These are phyloP conservation scores for Cryptocheilus praepositus DNA, from an alignment of 2,888 invertebrate genomes.

Conservation along the genomic window DNA sequence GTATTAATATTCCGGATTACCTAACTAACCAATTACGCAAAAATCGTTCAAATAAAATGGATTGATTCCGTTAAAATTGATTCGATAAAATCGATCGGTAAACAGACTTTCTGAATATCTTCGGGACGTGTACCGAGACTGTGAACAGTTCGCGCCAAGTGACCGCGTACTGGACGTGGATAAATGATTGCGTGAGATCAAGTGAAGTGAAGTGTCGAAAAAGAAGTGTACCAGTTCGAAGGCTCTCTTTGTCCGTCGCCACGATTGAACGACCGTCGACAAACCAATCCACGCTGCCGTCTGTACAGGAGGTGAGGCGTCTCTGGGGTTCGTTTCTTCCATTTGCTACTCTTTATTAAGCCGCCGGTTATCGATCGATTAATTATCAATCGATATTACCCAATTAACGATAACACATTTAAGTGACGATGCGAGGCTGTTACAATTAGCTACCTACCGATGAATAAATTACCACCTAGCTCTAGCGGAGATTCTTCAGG, in stretches of 20 bases:
- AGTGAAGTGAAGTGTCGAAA: conserved; percentile 48
- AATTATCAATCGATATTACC: too few species aligned
- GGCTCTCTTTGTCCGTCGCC: conserved; percentile 19
- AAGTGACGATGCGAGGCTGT: not conserved
- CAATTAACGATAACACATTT: too few species aligned
- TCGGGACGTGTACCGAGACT: too few species aligned
- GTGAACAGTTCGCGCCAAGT: not conserved
- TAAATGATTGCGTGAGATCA: conserved; percentile 23
- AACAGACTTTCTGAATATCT: too few species aligned
- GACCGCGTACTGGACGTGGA: not conserved
- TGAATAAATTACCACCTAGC: too few species aligned
- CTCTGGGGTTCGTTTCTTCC: conserved; percentile 1
- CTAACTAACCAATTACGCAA: too few species aligned
- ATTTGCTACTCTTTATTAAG: not conserved
- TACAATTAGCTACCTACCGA: too few species aligned
- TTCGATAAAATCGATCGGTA: too few species aligned
- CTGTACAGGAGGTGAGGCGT: conserved; percentile 66
- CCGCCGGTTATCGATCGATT: not conserved
- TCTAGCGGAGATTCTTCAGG: too few species aligned
- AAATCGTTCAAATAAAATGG: too few species aligned
- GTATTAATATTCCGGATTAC: too few species aligned
- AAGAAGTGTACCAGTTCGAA: conserved; percentile 38
- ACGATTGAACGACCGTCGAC: conserved; percentile 36
- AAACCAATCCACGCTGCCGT: conserved; percentile 66
- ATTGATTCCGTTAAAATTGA: too few species aligned